These are phyloP conservation scores for Smutsia gigantea DNA, from an alignment of 2,797 vertebrate species.

Conservation along the genomic window DNA sequence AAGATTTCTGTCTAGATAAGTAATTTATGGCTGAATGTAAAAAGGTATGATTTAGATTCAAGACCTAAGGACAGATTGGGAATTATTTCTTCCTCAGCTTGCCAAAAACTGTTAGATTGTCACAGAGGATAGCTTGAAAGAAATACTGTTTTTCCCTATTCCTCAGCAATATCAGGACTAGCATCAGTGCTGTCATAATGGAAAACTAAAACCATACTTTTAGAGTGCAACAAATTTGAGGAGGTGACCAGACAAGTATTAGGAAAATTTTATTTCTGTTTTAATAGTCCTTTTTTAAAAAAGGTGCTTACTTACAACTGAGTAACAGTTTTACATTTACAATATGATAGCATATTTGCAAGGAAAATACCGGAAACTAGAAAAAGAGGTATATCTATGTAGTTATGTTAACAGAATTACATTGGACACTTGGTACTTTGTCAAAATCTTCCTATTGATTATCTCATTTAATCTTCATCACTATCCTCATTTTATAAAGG, in stretches of 20 bases:
- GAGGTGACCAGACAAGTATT: neutral
- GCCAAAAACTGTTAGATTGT: constrained; percentile 41
- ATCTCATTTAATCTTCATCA: neutral
- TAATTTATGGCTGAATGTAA: constrained; percentile 47
- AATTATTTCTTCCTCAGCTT: constrained; percentile 50
- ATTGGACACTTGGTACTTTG: neutral
- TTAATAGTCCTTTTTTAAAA: neutral
- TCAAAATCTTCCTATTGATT: neutral
- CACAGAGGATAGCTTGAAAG: neutral
- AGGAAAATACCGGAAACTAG: neutral
- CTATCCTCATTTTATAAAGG: neutral
- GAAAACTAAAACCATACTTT: neutral
- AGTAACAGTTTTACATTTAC: neutral
- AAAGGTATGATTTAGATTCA: constrained; percentile 50
- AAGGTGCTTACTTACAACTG: neutral
- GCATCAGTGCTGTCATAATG: neutral
- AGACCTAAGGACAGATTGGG: constrained; percentile 19
- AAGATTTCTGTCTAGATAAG: constrained; percentile 42
- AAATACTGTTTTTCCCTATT: neutral
- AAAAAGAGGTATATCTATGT: neutral
- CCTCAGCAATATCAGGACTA: neutral
- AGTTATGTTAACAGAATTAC: neutral
- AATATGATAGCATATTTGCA: neutral
- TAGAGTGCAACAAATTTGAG: neutral
- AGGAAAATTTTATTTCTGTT: neutral